Base-by-base conservation (phyloP, 1,140 invertebrate genomes). In the Coenobita brevimanus region DNA sequence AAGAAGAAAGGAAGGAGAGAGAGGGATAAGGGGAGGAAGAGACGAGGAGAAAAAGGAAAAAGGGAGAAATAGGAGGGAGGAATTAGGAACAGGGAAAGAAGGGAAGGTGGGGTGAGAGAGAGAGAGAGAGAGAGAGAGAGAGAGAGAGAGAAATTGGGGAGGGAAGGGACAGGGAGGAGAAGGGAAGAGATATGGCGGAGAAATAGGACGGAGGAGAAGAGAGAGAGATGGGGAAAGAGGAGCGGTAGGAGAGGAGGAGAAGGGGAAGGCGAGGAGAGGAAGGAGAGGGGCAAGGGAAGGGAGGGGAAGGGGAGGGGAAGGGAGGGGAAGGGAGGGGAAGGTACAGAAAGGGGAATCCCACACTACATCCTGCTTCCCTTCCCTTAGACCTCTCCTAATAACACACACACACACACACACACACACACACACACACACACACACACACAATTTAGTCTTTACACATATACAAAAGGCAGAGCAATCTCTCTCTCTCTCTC, bases 1-100 rank as follows among this genome's bases (percentile, higher is more conserved):
- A n/a, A 67, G 21, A 67, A n/a, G n/a, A n/a, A 33, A n/a, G n/a
- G 62, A 67, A n/a, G n/a, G 62, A 67, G 62, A 67, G 62, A 33
- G 62, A 67, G 62, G n/a, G 62, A 33, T 6, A 67, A n/a, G n/a
- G 62, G n/a, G 62, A 67, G 62, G n/a, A n/a, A 67, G 62, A 67
- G 62, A 33, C 6, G n/a, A n/a, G n/a, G 30, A 67, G 62, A 33
- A 24, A 33, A n/a, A 67, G 30, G n/a, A n/a, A 67, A 33, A 24
- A 67, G 62, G n/a, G 30, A 33, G 30, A 67, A n/a, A 67, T 4
- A 33, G 30, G n/a, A n/a, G n/a, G 30, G n/a, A 24, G n/a, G 30
- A 33, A 24, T 10, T 4, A 33, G 30, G n/a, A n/a, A 67, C 4
- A 67, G 62, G n/a, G 62, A 33, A 24, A 67, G 30, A 33, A 24